Conservation (phyloP, 2,113 vertebrate genomes). For the Sylvia atricapilla region DNA sequence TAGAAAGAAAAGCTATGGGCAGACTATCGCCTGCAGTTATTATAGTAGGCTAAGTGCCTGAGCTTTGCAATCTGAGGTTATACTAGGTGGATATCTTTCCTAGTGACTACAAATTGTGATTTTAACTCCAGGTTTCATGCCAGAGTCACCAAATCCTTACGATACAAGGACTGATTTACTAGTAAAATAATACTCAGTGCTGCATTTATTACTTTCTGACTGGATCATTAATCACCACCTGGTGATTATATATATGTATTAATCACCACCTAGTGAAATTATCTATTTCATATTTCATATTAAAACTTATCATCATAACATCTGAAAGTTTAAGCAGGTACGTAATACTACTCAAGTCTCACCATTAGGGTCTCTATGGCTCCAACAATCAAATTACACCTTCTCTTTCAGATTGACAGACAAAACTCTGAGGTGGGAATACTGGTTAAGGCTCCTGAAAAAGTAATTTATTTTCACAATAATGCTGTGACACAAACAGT, state of each 20-base stretch:
- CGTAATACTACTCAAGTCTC: fast-evolving
- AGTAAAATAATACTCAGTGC: background rate
- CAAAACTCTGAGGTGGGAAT: background rate
- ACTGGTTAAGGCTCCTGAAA: background rate
- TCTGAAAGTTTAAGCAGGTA: background rate
- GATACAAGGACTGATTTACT: background rate
- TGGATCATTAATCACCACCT: background rate
- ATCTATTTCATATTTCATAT: background rate
- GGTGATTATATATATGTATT: background rate
- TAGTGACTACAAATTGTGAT: background rate
- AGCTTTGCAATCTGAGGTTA: background rate
- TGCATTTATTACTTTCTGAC: background rate
- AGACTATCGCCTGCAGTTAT: background rate
- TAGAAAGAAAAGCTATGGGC: background rate
- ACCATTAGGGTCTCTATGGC: background rate
- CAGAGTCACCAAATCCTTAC: background rate
- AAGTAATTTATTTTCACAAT: background rate
- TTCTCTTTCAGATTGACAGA: background rate
- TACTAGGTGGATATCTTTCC: background rate
- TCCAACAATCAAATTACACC: background rate
- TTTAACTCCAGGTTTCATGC: background rate
- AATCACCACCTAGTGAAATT: background rate
- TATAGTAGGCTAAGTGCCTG: background rate
- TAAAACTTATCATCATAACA: background rate
- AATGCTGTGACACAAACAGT: background rate